Evolutionary conservation across 1,140 invertebrate genomes (phyloP).

Genomic region (Macrotrachela quadricornifera): DNA sequence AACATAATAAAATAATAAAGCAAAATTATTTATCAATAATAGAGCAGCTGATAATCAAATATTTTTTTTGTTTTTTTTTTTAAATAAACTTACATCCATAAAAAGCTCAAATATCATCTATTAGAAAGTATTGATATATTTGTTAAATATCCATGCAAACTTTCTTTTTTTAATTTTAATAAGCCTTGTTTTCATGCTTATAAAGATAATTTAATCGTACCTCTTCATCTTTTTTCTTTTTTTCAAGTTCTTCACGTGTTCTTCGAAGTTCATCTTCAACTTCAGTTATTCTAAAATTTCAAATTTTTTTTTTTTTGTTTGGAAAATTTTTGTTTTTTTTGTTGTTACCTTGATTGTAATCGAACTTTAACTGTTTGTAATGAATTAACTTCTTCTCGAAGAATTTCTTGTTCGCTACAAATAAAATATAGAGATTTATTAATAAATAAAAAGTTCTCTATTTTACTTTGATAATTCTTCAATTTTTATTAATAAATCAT

Average conservation of each 20-base stretch:
- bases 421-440: constrained; percentile 12
- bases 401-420: constrained; percentile 71
- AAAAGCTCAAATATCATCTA: too few species aligned
- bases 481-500: constrained; percentile 93
- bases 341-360: constrained; percentile 34
- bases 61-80: too few species aligned
- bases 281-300: constrained; percentile 50
- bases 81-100: too few species aligned
- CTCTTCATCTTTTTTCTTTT: constrained; percentile 21
- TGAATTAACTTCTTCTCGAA: constrained; percentile 69
- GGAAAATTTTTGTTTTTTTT: too few species aligned
- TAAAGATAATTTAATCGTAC: too few species aligned
- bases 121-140: too few species aligned
- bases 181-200: too few species aligned
- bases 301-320: too few species aligned
- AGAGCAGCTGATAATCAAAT: too few species aligned
- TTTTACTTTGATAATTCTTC: constrained; percentile 71
- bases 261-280: constrained; percentile 79
- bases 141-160: too few species aligned
- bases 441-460: constrained; percentile 1
- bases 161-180: too few species aligned
- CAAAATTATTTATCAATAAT: too few species aligned
- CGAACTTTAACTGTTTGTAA: constrained; percentile 59
- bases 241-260: constrained; percentile 50
- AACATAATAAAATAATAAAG: not conserved